Percentiles rank a stretch among this genome's conserved stretches.
Evolutionary conservation across 2,888 invertebrate genomes (phyloP).

Genomic region (Vanessa cardui): DNA sequence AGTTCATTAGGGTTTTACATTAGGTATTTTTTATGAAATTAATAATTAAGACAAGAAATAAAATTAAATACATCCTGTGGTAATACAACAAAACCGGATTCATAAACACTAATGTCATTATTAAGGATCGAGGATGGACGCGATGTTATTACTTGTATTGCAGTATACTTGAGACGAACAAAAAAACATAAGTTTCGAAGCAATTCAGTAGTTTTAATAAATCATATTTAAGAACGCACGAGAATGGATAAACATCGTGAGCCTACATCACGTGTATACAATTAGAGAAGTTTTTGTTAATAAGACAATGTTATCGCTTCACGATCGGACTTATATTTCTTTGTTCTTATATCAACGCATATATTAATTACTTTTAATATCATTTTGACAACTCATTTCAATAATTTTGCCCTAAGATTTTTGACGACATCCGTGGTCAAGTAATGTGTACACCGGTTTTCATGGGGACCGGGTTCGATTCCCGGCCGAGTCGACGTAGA

Average conservation of each 20-base stretch:
- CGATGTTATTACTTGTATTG: background rate
- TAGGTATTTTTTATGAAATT: background rate
- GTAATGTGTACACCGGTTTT: no score
- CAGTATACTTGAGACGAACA: background rate
- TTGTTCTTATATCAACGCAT: background rate
- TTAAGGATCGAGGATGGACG: no score
- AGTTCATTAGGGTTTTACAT: slow-evolving; percentile 11
- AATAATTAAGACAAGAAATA: no score
- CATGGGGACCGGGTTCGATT: no score
- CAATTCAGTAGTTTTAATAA: background rate
- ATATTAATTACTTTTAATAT: background rate
- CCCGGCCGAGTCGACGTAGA: no score
- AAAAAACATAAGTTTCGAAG: background rate
- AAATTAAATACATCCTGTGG: no score
- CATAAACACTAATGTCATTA: no score
- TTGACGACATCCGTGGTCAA: no score
- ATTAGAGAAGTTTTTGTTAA: background rate
- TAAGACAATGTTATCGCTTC: slow-evolving; percentile 1
- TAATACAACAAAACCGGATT: no score
- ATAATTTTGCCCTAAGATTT: no score
- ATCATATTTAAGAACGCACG: background rate
- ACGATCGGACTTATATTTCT: background rate
- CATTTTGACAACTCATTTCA: no score
- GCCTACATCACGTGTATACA: background rate
- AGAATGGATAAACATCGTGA: background rate